Base-by-base conservation (phyloP, 2,113 vertebrate species). In the Anthoscopus minutus region DNA sequence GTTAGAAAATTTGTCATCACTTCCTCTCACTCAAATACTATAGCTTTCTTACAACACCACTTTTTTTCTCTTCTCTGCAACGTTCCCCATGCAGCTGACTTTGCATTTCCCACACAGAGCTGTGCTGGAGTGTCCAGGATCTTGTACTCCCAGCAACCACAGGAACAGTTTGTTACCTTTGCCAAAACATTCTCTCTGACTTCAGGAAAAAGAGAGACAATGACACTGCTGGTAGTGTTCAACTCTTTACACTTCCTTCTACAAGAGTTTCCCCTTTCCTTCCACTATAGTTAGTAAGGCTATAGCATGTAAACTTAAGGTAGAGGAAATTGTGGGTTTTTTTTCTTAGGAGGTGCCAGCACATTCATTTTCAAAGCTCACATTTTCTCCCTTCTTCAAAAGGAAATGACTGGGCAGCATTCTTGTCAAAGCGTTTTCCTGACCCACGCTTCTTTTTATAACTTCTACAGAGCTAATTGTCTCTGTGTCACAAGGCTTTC, bases 381-480 rank as follows among this genome's bases (percentile, higher is more conserved):
- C 15, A 50, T 93, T 85, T 93, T 91, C 51, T 88, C 53, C 19
- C 18, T 27, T 78, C 81, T 92, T 85, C 62, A 80, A 72, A 87
- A 70, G 62, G 51, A 86, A 60, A 82, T 85, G 89, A 81, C 42
- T 53, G 53, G 62, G 61, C 65, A 93, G 23, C 77, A 65, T 72
- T 86, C 44, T 93, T 19, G 3, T 88, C 85, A 94, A 93, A 94
- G 89, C 42, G 33, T 94, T 92, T 92, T 81, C 74, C 86, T 88
- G 88, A 64, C 72, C 85, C 44, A 66, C 1, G 1, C 17, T 85
- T 93, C 76, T 91, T 95, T 94, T 88, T 86, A 40, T 92, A 94
- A 84, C 76, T 90, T 92, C 80, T 96, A 23, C 57, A 31, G 37
- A 8, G 76, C 45, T 96, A 96, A 95, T 93, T 95, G 82, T 94